phyloP scores from a whole-genome alignment of 1,140 invertebrate genomes.

The Trichoplusia ni region DNA sequence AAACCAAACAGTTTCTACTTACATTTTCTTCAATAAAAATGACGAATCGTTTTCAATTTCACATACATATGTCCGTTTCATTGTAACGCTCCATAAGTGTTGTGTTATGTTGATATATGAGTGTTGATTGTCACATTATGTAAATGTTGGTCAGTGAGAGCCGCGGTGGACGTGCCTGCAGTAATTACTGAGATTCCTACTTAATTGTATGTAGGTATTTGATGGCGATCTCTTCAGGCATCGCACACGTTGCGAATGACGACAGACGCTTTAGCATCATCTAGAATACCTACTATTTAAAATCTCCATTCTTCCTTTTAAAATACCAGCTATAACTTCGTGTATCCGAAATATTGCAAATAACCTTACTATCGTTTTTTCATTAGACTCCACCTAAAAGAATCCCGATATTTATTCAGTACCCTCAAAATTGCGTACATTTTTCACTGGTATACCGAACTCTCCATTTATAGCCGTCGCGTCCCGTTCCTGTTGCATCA shows the following conservation, averaged over 20 bases:
- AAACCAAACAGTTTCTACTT: constrained; percentile 17
- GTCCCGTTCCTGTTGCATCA: background rate
- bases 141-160: constrained; percentile 26
- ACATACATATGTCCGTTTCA: constrained; percentile 1
- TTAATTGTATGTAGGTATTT: constrained; percentile 17
- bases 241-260: background rate
- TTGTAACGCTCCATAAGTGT: constrained; percentile 31
- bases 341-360: no score
- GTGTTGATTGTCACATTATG: constrained; percentile 28
- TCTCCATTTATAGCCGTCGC: constrained; percentile 5
- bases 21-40: constrained; percentile 1
- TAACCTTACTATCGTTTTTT: no score
- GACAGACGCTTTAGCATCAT: no score
- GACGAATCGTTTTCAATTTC: constrained; percentile 9
- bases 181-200: constrained; percentile 11
- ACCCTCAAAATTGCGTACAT: background rate
- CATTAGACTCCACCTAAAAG: no score
- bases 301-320: no score
- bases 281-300: no score
- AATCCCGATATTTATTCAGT: no score
- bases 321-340: no score
- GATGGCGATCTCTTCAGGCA: background rate
- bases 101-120: constrained; percentile 26
- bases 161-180: constrained; percentile 7
- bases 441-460: background rate